Base-by-base conservation (phyloP, 2,888 invertebrate genomes). In the Piscicola geometra region DNA sequence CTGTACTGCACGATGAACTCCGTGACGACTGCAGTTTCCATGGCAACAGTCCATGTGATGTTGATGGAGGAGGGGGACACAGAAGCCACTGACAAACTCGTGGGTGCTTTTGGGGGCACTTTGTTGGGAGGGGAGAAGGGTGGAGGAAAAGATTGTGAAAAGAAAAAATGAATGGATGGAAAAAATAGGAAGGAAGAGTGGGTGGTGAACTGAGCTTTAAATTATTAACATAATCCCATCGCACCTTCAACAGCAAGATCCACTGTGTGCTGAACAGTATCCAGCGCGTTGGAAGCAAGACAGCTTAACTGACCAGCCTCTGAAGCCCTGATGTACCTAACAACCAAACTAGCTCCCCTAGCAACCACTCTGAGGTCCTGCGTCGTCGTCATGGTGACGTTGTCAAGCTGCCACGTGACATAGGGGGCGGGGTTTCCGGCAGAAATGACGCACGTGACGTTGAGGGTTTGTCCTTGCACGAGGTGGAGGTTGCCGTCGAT, bases 311-410 rank as follows among this genome's bases (percentile, higher is more conserved):
- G 21, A 5, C 75, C 75, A 32, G 52, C 47, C 15, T 75, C 75
- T 5, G 36, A 33, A 0, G 18, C 47, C 0, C 32, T 52, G 1
- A 71, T 64, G 30, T 33, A 52, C 33, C 30, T 52, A 25, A 75
- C 28, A 28, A 78, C 74, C 32, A 83, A 66, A 21, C 72, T 75
- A 12, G 78, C 78, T 2, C 60, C 73, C 21, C 75, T 77, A n/a
- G 81, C 80, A n/a, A 81, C 73, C 2, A 83, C 77, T 68, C 83
- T 75, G n/a, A 82, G 80, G 78, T 83, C 80, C n/a, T 75, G 71
- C 25, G 81, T 79, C 28, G 80, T 75, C 28, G 64, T 47, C 5
- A 83, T 30, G 68, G 71, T 76, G 30, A 77, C 66, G 33, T 78
- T 79, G 52, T 75, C 76, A 15, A 50, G 41, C 28, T 30, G n/a